phyloP scores from a whole-genome alignment of 92 coral and sea anemone species.

The Epizoanthus stellaris region DNA sequence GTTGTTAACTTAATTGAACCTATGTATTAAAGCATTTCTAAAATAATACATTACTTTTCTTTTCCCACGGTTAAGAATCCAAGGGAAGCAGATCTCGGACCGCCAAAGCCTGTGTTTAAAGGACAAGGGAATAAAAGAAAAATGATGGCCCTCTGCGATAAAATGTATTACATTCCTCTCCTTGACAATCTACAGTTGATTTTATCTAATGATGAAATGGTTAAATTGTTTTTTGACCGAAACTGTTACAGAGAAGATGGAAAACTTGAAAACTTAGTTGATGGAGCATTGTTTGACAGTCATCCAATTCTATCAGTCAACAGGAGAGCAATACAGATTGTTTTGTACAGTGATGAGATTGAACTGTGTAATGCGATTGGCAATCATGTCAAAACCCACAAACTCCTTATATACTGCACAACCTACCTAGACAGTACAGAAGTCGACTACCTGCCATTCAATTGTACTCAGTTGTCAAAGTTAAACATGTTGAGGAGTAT shows the following conservation, averaged over 20 bases:
- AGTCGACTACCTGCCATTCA: constrained; percentile 45
- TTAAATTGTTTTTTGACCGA: constrained; percentile 10
- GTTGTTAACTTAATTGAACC: too few species aligned
- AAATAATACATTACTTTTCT: too few species aligned
- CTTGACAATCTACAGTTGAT: background rate
- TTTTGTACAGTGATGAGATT: constrained; percentile 66
- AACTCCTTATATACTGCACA: constrained; percentile 48
- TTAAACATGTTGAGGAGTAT: constrained; percentile 38
- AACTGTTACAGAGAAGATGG: constrained; percentile 36
- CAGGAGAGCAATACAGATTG: constrained; percentile 29
- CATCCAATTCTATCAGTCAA: too few species aligned
- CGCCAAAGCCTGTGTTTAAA: constrained; percentile 6
- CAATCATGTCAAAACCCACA: constrained; percentile 53
- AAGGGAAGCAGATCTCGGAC: background rate
- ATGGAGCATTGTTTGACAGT: background rate
- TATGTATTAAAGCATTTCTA: too few species aligned
- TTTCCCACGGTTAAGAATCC: too few species aligned
- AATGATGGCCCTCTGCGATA: background rate
- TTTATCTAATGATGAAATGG: constrained; percentile 35
- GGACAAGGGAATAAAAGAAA: background rate
- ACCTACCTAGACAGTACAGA: constrained; percentile 51
- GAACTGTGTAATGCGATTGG: constrained; percentile 68
- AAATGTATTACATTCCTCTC: too few species aligned
- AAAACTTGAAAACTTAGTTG: constrained; percentile 44
- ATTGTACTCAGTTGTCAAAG: constrained; percentile 35